Percentiles rank a stretch among this genome's conserved stretches.
Evolutionary conservation across 2,113 vertebrate genomes (phyloP).

Genomic region (Myiozetetes cayanensis): DNA sequence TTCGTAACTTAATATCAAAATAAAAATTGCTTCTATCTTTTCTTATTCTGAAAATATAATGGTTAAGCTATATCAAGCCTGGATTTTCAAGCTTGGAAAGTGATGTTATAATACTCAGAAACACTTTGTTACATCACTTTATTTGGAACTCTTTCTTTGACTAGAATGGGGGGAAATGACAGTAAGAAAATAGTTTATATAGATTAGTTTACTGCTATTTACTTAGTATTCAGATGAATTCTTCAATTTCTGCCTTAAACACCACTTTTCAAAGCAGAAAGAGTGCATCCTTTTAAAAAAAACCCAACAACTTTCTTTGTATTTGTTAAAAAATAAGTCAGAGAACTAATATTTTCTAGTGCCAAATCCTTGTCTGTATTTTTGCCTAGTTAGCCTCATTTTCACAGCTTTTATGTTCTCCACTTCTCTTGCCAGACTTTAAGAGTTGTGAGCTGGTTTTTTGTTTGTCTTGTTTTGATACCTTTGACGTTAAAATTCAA

Average conservation of each 20-base stretch:
- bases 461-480: constrained; percentile 47
- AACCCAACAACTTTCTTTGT: background rate
- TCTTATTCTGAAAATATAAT: background rate
- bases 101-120: background rate
- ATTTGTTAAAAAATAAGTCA: background rate
- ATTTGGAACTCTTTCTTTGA: background rate
- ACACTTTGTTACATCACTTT: background rate
- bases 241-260: background rate
- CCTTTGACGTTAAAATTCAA: constrained; percentile 24
- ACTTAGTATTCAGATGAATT: background rate
- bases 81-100: background rate
- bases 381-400: constrained; percentile 17
- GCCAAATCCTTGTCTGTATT: background rate
- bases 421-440: constrained; percentile 35
- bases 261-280: background rate
- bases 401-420: constrained; percentile 58
- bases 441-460: background rate
- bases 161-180: background rate
- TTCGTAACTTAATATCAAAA: background rate
- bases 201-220: background rate
- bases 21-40: background rate
- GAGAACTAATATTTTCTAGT: background rate
- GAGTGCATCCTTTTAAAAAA: background rate
- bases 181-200: background rate
- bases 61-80: background rate